Evolutionary conservation across 53 echinoderm and acorn worm genomes (phyloP).

Genomic region (Mesocentrotus franciscanus): DNA sequence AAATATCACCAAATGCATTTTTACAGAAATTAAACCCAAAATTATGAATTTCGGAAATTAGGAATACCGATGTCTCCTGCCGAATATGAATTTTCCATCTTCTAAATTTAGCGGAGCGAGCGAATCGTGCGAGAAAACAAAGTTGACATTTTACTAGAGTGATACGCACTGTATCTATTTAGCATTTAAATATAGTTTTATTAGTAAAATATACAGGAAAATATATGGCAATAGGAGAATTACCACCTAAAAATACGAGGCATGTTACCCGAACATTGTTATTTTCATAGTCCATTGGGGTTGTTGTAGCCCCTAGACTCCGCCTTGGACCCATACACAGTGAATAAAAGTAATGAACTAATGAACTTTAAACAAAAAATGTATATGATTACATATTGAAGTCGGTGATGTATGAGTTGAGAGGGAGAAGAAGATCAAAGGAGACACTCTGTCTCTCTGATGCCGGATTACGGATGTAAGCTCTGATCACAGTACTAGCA

Average conservation of each 20-base stretch:
- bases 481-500: slow-evolving; percentile 77
- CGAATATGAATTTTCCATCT: not conserved
- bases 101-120: not conserved
- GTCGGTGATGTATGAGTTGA: slow-evolving; percentile 80
- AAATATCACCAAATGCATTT: too few species aligned
- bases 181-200: not conserved
- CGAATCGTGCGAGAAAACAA: not conserved
- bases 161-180: not conserved
- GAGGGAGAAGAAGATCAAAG: slow-evolving; percentile 76
- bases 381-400: slow-evolving; percentile 75
- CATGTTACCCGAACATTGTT: too few species aligned
- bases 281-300: too few species aligned
- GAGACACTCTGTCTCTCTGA: slow-evolving; percentile 58
- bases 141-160: too few species aligned
- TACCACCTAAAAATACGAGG: too few species aligned
- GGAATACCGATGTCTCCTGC: not conserved
- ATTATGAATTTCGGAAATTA: not conserved
- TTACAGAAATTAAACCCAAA: not conserved
- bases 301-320: too few species aligned
- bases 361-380: not conserved
- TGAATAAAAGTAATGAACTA: not conserved
- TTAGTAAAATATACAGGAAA: not conserved
- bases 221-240: not conserved
- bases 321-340: too few species aligned
- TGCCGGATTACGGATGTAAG: slow-evolving; percentile 73